Evolutionary conservation across 2,797 vertebrate genomes (phyloP), one percentile per base, ranked within the genome.

Genomic region (Bucorvus abyssinicus): DNA sequence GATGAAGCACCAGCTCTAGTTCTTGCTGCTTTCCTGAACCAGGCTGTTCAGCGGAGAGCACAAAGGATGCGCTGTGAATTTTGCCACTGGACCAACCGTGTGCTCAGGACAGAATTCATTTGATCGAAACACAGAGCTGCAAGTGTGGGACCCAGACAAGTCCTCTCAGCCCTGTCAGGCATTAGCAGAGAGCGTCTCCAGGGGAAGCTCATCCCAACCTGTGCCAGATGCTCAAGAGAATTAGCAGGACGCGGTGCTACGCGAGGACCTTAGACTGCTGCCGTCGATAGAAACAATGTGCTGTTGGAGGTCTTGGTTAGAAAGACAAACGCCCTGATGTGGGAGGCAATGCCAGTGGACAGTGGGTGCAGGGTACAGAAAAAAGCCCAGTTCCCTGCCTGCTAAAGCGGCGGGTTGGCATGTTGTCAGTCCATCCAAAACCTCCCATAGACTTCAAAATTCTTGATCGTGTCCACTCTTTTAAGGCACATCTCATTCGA

Each of bases 81-180:
- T 47, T 42, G 57, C 67, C 20, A 10, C 14, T 23, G 5, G 49
- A 47, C 26, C 14, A 27, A 2, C 21, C 16, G 7, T 7, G 16
- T 29, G 27, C 26, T 45, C 47, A 49, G 59, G n/a, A 19, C 26
- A 34, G 36, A 77, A 23, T 50, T 42, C 6, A 11, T 73, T 44
- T 40, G 8, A 38, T 10, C 1, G 0, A 52, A 70, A 20, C 0
- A 0, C 4, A 1, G 36, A 52, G 36, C 24, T 81, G 7, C 22
- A 14, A 42, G 12, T 2, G 13, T 47, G 40, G 8, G 21, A 40
- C 38, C 38, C 38, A 40, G 38, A 20, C 50, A 61, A 10, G 10
- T 49, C 18, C 36, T 64, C 38, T 26, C 27, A 50, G 20, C 27
- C 27, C 27, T 3, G 1, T 12, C 24, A 21, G 42, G 63, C 45